A percentile compares a stretch with the other conserved stretches of the same genome.
Evolutionary conservation across 2,113 vertebrate genomes (phyloP).

Genomic region (Crotalus viridis): DNA sequence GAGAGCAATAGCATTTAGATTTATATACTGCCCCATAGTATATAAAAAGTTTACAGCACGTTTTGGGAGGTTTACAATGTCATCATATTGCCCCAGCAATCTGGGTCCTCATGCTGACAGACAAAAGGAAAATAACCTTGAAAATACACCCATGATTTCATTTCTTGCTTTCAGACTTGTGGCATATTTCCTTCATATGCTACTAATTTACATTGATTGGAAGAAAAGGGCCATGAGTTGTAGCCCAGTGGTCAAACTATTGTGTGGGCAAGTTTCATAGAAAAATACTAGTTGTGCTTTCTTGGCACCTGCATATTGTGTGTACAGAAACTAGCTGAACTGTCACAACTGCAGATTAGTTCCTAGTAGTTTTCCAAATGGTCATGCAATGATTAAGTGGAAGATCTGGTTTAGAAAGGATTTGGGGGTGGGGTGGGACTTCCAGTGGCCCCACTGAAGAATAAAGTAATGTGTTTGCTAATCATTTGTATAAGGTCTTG

Average conservation of each 20-base stretch:
- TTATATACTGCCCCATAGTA: not conserved
- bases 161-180: not conserved
- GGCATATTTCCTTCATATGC: not conserved
- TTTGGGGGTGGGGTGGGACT: not conserved
- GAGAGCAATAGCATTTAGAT: not conserved
- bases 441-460: not conserved
- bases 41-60: not conserved
- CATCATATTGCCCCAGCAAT: not conserved
- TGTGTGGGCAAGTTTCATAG: not conserved
- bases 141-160: not conserved
- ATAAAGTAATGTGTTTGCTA: not conserved
- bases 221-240: not conserved
- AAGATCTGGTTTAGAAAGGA: not conserved
- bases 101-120: not conserved
- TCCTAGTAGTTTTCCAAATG: not conserved
- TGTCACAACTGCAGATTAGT: not conserved
- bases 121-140: not conserved
- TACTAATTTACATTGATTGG: not conserved
- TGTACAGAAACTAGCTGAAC: not conserved
- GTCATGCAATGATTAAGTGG: not conserved
- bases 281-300: not conserved
- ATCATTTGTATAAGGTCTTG: not conserved
- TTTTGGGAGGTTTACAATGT: not conserved
- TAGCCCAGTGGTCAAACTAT: not conserved
- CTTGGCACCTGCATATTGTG: not conserved